Evolutionary conservation across 2,113 vertebrate genomes (phyloP).

Genomic region (Caracal caracal): DNA sequence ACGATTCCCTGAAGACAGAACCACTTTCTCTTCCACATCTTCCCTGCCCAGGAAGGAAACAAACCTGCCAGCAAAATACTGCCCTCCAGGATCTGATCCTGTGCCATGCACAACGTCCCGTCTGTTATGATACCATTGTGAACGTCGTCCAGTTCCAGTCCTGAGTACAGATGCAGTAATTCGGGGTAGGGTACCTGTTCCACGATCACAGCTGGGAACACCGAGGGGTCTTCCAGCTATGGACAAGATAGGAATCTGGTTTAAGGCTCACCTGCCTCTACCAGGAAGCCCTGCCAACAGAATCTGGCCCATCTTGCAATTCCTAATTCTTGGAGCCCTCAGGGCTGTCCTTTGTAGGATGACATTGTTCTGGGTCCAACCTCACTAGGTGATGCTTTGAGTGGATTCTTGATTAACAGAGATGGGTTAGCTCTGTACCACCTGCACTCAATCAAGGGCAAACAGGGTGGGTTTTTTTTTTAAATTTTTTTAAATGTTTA

Average conservation of each 20-base stretch:
- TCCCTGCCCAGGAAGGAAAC: conserved; percentile 19
- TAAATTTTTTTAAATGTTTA: too few relatives aligned
- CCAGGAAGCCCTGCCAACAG: not conserved
- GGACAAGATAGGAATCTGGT: conserved; percentile 21
- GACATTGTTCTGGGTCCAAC: not conserved
- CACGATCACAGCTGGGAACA: conserved; percentile 92
- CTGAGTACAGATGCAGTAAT: conserved; percentile 92
- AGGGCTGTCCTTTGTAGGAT: not conserved
- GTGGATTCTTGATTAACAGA: not conserved
- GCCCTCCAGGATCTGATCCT: conserved; percentile 89
- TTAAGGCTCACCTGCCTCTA: not conserved
- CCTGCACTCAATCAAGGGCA: not conserved
- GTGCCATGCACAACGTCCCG: conserved; percentile 88
- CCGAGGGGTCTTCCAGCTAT: conserved; percentile 92
- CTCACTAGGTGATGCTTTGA: not conserved
- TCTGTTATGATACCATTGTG: conserved; percentile 90
- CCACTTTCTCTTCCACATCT: not conserved
- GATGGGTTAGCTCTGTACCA: not conserved
- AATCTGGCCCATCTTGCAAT: not conserved
- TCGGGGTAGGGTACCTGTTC: conserved; percentile 91
- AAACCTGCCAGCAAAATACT: conserved; percentile 89
- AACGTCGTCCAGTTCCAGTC: conserved; percentile 90
- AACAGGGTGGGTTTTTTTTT: not conserved
- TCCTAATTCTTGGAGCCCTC: not conserved
- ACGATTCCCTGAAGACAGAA: not conserved